phyloP scores from a whole-genome alignment of 2,888 invertebrate genomes.

The Acanthosepion lycidas region DNA sequence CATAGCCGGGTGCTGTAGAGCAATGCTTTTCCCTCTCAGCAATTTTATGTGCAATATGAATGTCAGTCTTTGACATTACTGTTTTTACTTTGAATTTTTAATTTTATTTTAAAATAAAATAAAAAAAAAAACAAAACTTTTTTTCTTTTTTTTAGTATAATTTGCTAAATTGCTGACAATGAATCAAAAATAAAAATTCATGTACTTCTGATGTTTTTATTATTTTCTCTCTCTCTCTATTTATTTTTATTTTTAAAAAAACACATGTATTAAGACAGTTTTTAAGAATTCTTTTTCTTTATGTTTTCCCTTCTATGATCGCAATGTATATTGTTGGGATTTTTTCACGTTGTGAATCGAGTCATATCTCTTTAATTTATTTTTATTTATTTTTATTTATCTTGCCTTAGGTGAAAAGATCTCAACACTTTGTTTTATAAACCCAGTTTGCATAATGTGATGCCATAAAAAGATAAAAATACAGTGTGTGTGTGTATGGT shows the following conservation, averaged over 20 bases:
- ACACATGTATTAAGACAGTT: neutral
- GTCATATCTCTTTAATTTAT: conserved; percentile 48
- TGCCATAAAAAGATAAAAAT: conserved; percentile 36
- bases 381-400: conserved; percentile 48
- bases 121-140: neutral
- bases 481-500: conserved; percentile 43
- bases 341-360: conserved; percentile 47
- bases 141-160: neutral
- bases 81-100: neutral
- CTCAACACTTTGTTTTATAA: conserved; percentile 46
- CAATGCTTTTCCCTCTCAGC: neutral
- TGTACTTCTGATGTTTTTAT: conserved; percentile 45
- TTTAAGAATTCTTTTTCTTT: conserved; percentile 23
- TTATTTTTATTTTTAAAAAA: neutral
- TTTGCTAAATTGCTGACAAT: neutral
- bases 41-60: neutral
- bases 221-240: neutral
- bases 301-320: conserved; percentile 36
- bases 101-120: neutral
- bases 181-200: conserved; percentile 39
- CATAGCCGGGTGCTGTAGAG: conserved; percentile 20
- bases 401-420: conserved; percentile 49
- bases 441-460: conserved; percentile 48
- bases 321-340: conserved; percentile 48
- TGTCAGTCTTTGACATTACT: neutral